Conservation (phyloP, 2,888 invertebrate species). For the Orchestes rusci region DNA sequence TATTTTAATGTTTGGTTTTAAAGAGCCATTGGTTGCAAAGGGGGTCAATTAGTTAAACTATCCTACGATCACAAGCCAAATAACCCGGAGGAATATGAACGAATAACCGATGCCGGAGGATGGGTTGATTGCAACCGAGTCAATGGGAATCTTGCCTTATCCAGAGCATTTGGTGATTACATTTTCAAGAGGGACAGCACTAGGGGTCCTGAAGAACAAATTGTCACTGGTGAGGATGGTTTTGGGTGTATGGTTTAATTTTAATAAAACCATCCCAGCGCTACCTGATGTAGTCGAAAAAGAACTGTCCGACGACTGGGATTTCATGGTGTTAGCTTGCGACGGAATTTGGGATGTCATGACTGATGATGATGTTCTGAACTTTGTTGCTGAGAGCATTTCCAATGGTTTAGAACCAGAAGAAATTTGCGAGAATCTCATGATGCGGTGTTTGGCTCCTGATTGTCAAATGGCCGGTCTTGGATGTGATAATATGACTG, state of each 20-base stretch:
- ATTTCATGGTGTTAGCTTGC: constrained; percentile 94
- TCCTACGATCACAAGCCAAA: constrained; percentile 96
- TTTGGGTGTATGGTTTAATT: too few relatives aligned
- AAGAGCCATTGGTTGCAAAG: constrained; percentile 81
- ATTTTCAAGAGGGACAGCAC: constrained; percentile 87
- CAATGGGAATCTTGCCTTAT: constrained; percentile 95
- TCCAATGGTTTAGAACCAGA: constrained; percentile 81
- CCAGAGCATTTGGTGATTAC: constrained; percentile 94
- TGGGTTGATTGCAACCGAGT: constrained; percentile 97
- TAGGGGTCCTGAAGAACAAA: constrained; percentile 86
- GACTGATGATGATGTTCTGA: constrained; percentile 87
- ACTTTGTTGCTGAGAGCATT: constrained; percentile 80
- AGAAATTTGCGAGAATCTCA: constrained; percentile 91
- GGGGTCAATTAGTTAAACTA: constrained; percentile 66
- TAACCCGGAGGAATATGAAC: constrained; percentile 68
- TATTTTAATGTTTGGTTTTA: too few relatives aligned
- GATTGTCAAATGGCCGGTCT: constrained; percentile 95
- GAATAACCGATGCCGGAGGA: constrained; percentile 92
- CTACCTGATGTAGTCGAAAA: constrained; percentile 85
- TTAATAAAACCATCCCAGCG: too few relatives aligned
- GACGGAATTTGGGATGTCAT: constrained; percentile 99
- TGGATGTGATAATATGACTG: constrained; percentile 99
- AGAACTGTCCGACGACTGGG: constrained; percentile 82
- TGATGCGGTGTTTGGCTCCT: constrained; percentile 92
- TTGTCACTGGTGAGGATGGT: constrained; percentile 87